Evolutionary conservation across 2,113 vertebrate genomes (phyloP), one percentile per base, ranked within the genome.

Genomic region (Coracopsis vasa): DNA sequence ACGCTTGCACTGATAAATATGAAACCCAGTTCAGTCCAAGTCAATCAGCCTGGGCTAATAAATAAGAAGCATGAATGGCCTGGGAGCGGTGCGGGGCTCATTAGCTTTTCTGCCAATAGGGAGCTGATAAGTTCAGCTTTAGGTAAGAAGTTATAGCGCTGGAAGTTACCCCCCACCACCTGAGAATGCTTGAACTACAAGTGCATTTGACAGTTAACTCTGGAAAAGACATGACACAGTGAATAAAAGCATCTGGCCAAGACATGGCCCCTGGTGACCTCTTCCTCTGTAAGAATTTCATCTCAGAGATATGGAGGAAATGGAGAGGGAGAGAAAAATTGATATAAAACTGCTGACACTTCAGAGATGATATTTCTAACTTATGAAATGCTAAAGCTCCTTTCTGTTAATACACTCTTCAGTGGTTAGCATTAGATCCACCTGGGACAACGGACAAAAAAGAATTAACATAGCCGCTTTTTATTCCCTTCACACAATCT

Each of bases 341-440:
- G 86, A 75, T 94, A 77, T 91, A 92, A 95, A 97, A 96, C 61
- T 94, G 94, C 92, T 95, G 96, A 96, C 83, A 69, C 91, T 94
- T 96, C 80, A 85, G 80, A 95, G 88, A 72, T 86, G 25, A 58
- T 93, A 87, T 94, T 95, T 94, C 96, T 91, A 89, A 97, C 92
- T 95, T 89, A 87, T 31, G 91, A 97, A 95, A 94, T 66, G 74
- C 88, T 92, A 88, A 89, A 95, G 88, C 83, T 90, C 73, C 53
- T 95, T 86, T 75, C 78, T 85, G 80, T 80, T 96, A 91, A 94
- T 96, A 94, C 45, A 69, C 86, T 95, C 77, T 94, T 92, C 86
- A 39, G 94, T 33, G 83, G 92, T 89, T 95, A 92, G 77, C 80
- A 62, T 91, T 69, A 87, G 80, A 91, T 45, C 56, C 96, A 92